phyloP scores from a whole-genome alignment of 2,888 invertebrate species.

The Sarcophaga rosellei region DNA sequence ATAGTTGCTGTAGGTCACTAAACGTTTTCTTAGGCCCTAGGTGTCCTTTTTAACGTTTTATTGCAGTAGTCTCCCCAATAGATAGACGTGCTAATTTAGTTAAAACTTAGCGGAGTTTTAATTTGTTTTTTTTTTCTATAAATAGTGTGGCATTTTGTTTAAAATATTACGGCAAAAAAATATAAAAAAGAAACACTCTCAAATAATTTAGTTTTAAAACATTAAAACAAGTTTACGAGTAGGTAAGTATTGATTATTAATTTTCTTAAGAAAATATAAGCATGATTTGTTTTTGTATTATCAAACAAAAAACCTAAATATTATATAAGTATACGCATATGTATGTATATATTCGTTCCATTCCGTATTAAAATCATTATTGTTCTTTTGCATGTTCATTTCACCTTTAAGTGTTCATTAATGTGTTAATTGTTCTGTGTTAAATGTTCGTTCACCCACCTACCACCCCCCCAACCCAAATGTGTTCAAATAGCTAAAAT shows the following conservation, averaged over 20 bases:
- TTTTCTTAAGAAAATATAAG: neutral
- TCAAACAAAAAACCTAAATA: neutral
- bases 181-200: neutral
- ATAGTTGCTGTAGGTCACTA: conserved; percentile 41
- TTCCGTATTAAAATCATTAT: too few relatives aligned
- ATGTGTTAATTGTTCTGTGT: neutral
- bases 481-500: neutral
- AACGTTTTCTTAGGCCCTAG: conserved; percentile 1
- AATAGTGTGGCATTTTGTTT: neutral
- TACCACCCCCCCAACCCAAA: neutral
- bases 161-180: neutral
- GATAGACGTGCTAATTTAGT: conserved; percentile 10
- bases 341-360: too few relatives aligned
- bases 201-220: neutral
- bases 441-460: neutral
- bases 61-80: conserved; percentile 4
- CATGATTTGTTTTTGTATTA: neutral
- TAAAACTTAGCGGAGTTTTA: conserved; percentile 5
- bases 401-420: neutral
- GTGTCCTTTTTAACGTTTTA: neutral
- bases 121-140: neutral
- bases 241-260: neutral
- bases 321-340: too few relatives aligned
- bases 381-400: neutral
- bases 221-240: neutral